Base-by-base conservation (phyloP, 1,140 invertebrate genomes). In the Microplitis mediator region DNA sequence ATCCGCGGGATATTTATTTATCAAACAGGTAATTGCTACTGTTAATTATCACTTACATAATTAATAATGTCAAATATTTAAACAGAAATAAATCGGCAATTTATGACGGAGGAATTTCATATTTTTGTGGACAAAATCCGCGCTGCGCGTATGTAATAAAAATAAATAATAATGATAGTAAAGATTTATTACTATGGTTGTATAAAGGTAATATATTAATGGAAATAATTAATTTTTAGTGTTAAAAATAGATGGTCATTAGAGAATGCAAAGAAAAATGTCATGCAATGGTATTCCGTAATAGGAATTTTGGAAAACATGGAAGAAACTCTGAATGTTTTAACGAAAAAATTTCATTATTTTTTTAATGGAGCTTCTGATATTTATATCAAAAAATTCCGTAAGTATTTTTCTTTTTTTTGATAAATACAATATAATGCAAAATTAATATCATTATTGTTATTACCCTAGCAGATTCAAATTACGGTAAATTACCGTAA, bases 241-340 rank as follows among this genome's bases (percentile, higher is more conserved):
- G 39, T 45, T 45, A 45, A 6, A 45, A 45, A 6, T 45, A 45
- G 11, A 45, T 45, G 90, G 88, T 91, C 91, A 16, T 82, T 92
- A 74, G 81, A 88, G 72, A 86, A 82, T 77, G 92, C 92, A 14
- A 92, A 92, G 82, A 77, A 85, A 63, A 92, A 91, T 76, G 90
- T 93, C 32, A 87, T 91, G 71, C 85, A 88, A 78, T 90, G 91
- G 85, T 93, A 90, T 83, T 87, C 89, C 4, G 90, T 92, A 6
- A 90, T 93, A 31, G 91, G 91, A 31, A 84, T 93, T 74, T 82
- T 92, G 56, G 91, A 92, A 80, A 86, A 90, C 79, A 82, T 92
- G 75, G 89, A 92, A 77, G 86, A 87, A 50, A 92, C 91, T 5
- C 77, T 93, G 5, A 81, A 86, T 4, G 85, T 89, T 5, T 77